phyloP scores from a whole-genome alignment of 2,888 invertebrate genomes.

The Lampropteryx suffumata region DNA sequence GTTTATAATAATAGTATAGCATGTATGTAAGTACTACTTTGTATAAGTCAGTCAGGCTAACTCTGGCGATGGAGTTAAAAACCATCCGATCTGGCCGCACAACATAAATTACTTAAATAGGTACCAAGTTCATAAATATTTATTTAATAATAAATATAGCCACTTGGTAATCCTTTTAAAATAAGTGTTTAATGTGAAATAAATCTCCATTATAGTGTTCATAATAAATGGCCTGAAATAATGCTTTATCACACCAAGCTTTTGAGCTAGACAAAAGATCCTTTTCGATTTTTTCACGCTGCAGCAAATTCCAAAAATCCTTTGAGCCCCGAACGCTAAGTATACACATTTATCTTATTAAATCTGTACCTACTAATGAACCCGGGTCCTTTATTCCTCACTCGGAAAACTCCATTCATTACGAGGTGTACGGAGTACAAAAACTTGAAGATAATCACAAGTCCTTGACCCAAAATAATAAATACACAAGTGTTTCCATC shows the following conservation, averaged over 20 bases:
- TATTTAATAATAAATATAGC: too few species aligned
- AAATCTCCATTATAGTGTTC: too few species aligned
- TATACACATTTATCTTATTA: constrained; percentile 24
- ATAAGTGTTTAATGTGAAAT: too few species aligned
- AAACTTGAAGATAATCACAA: constrained; percentile 40
- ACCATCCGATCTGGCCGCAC: too few species aligned
- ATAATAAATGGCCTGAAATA: neutral
- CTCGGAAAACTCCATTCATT: constrained; percentile 37
- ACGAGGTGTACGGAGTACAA: constrained; percentile 37
- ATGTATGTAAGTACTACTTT: too few species aligned
- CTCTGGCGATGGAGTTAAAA: too few species aligned
- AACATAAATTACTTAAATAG: too few species aligned
- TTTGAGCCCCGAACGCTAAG: constrained; percentile 8
- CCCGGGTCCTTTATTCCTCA: constrained; percentile 10
- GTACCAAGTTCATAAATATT: too few species aligned
- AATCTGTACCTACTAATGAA: constrained; percentile 30
- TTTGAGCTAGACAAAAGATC: neutral
- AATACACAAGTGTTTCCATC: constrained; percentile 44
- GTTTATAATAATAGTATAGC: too few species aligned
- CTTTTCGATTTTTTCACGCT: neutral
- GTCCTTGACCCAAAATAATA: constrained; percentile 51
- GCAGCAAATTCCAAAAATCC: neutral
- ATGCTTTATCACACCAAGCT: neutral
- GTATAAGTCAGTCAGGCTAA: too few species aligned
- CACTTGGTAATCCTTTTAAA: too few species aligned